Conservation (phyloP, 2,113 vertebrate genomes). For the Marcusenius ussheri region DNA sequence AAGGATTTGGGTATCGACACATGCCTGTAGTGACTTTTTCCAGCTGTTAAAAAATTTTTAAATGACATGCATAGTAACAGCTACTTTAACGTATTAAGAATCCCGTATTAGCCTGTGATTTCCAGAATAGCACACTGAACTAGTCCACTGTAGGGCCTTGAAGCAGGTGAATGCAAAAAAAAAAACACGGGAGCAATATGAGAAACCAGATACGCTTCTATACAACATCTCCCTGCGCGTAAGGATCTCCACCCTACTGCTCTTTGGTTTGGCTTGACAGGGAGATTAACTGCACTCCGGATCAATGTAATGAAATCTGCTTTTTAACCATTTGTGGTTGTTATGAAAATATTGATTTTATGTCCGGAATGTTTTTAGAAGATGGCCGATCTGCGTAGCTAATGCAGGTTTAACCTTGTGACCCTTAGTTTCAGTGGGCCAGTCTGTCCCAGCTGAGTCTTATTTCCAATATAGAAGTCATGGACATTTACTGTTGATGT, state of each 20-base stretch:
- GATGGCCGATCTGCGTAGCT: neutral
- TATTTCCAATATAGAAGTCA: neutral
- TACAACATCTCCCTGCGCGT: neutral
- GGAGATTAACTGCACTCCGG: neutral
- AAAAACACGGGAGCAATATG: neutral
- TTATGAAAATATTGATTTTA: neutral
- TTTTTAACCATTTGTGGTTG: neutral
- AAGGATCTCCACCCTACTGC: neutral
- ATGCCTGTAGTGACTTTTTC: neutral
- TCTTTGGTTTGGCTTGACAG: neutral
- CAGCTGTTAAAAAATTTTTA: neutral
- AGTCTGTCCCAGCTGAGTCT: neutral
- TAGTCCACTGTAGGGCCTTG: neutral
- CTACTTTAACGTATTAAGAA: neutral
- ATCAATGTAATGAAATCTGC: neutral
- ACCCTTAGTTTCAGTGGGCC: neutral
- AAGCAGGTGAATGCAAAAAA: neutral
- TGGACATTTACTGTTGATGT: neutral
- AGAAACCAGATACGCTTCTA: neutral
- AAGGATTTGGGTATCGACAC: neutral
- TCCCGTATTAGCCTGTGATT: neutral
- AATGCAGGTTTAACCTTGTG: neutral
- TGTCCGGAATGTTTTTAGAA: slow-evolving; percentile 1
- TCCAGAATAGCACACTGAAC: neutral
- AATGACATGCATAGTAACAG: neutral